Evolutionary conservation across 2,888 invertebrate genomes (phyloP), one percentile per base, ranked within the genome.

Genomic region (Erebia aethiops): DNA sequence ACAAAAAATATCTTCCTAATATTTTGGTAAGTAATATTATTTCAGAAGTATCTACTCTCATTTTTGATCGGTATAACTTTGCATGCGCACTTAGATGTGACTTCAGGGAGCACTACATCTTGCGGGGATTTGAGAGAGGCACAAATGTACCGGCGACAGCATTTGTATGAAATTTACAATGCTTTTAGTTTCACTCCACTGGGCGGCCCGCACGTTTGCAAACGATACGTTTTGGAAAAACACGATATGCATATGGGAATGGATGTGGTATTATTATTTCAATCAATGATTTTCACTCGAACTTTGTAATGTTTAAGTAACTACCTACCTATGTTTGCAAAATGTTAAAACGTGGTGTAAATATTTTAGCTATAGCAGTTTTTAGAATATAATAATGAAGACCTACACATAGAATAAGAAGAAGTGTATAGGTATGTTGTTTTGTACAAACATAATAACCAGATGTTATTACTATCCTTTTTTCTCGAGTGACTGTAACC

Each of bases 181-280:
- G 92, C 92, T 92, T 91, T 92, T 92, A 92, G 92, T 87, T 84
- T 87, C 91, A 87, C 90, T 78, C 86, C 87, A 84, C 81, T 85
- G 88, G 83, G 76, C 83, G 79, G 74, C 80, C 82, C 82, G 83
- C 88, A 87, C 88, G 85, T 87, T 88, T 78, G 81, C 79, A 75
- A 78, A 80, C 85, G 85, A 88, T 88, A 83, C 82, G 82, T 86
- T 85, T 81, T 76, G 71, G 41, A 74, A 63, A 49, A 54, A 10
- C 10, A 10, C 9, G 18, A 56, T 26, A 7, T 2, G 41, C 57
- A 71, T 57, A 1, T 66, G 77, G 62, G 41, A 16, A 13, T 81
- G 70, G 84, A 88, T 81, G 67, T 14, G 85, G 80, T 51, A 75
- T 66, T 18, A 10, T 51, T 35, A 5, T 14, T n/a, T n/a, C 5